These are phyloP conservation scores for Druon quercuslanigerum DNA, from an alignment of 1,140 invertebrate genomes.

Conservation along the genomic window DNA sequence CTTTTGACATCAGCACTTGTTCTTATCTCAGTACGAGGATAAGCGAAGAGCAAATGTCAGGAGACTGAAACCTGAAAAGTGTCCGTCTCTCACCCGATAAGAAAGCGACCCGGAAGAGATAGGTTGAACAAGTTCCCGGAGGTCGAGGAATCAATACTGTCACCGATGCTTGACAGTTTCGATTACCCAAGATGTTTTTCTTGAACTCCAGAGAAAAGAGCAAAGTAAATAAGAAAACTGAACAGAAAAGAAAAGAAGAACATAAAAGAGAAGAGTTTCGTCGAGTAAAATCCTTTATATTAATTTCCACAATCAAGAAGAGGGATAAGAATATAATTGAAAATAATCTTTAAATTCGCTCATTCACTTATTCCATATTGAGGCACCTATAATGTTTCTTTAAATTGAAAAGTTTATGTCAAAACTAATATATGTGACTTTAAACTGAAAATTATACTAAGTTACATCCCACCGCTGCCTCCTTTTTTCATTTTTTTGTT, in stretches of 20 bases:
- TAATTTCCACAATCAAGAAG: too few relatives aligned
- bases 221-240: not conserved
- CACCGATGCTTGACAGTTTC: constrained; percentile 21
- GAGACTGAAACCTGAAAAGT: constrained; percentile 12
- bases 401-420: too few relatives aligned
- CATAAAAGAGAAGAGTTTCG: not conserved
- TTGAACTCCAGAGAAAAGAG: not conserved
- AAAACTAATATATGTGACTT: too few relatives aligned
- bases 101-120: constrained; percentile 12
- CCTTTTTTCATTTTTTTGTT: too few relatives aligned
- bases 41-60: constrained; percentile 29
- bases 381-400: too few relatives aligned
- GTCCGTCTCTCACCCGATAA: not conserved
- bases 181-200: constrained; percentile 15
- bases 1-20: constrained; percentile 4
- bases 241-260: not conserved
- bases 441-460: too few relatives aligned
- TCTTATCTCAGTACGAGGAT: constrained; percentile 2
- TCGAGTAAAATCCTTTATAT: too few relatives aligned
- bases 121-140: constrained; percentile 12
- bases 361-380: too few relatives aligned
- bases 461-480: too few relatives aligned
- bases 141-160: constrained; percentile 27
- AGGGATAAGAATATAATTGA: too few relatives aligned
- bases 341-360: too few relatives aligned